phyloP scores from a whole-genome alignment of 2,113 vertebrate species.

The Pogona vitticeps region DNA sequence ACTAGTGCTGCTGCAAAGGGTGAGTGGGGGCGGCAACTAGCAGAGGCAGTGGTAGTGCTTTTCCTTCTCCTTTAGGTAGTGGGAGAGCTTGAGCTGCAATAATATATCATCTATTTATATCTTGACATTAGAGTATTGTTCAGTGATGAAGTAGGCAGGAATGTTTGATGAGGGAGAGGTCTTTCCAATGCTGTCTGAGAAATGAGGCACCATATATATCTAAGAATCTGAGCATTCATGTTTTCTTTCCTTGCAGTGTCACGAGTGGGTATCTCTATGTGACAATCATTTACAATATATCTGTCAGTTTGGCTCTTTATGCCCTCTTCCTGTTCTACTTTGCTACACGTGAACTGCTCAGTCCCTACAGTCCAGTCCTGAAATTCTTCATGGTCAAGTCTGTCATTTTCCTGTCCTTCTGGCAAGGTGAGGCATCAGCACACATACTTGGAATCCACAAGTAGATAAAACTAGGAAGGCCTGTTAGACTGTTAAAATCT shows the following conservation, averaged over 20 bases:
- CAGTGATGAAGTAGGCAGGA: background rate
- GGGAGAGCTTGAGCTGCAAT: background rate
- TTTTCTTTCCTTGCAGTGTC: slow-evolving; percentile 76
- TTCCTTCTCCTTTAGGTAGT: too few species aligned
- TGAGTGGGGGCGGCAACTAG: too few species aligned
- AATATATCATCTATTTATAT: background rate
- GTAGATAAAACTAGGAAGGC: background rate
- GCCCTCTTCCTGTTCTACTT: slow-evolving; percentile 98
- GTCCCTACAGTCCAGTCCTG: slow-evolving; percentile 92
- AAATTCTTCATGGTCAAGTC: slow-evolving; percentile 99
- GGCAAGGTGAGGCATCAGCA: slow-evolving; percentile 86
- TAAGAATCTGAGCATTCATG: background rate
- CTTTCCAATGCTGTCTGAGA: background rate
- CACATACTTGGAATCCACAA: background rate
- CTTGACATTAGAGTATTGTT: background rate
- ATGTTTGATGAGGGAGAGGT: background rate
- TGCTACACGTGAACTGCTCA: slow-evolving; percentile 88
- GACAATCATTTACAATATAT: slow-evolving; percentile 96
- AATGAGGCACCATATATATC: background rate
- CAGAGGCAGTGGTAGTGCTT: too few species aligned
- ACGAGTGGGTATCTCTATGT: slow-evolving; percentile 94
- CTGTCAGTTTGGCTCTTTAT: slow-evolving; percentile 92
- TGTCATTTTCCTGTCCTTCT: slow-evolving; percentile 96
- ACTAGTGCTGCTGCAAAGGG: too few species aligned
- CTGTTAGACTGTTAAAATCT: background rate